These are phyloP conservation scores for Lepas anatifera DNA, from an alignment of 2,888 invertebrate species.

Conservation along the genomic window DNA sequence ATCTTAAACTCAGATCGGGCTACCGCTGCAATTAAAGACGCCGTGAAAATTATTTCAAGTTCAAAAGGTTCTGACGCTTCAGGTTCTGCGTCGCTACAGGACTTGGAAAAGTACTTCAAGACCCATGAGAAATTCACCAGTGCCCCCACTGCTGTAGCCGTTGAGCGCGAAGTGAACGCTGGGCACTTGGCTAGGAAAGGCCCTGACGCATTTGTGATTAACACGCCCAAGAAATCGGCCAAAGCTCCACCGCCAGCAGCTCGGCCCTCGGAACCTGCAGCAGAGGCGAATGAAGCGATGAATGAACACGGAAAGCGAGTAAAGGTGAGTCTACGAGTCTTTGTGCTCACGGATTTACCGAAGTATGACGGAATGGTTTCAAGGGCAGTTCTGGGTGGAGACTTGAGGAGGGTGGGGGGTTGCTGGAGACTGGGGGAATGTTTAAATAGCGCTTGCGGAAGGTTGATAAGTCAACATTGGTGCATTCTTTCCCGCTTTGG, in stretches of 20 bases:
- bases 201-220: background rate
- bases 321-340: slow-evolving; percentile 33
- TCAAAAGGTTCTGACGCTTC: slow-evolving; percentile 50
- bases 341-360: too few species aligned
- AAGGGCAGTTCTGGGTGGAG: too few species aligned
- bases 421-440: too few species aligned
- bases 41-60: slow-evolving; percentile 45
- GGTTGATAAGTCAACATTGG: too few species aligned
- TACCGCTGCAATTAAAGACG: slow-evolving; percentile 51
- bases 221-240: background rate
- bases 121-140: slow-evolving; percentile 45
- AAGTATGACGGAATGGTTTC: too few species aligned
- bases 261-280: background rate
- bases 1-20: slow-evolving; percentile 37
- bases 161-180: slow-evolving; percentile 54
- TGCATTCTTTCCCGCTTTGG: too few species aligned
- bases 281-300: slow-evolving; percentile 17
- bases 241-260: background rate
- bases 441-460: too few species aligned
- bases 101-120: slow-evolving; percentile 51
- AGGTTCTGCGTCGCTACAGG: slow-evolving; percentile 55
- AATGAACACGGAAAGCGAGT: slow-evolving; percentile 31
- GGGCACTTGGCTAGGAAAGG: slow-evolving; percentile 46
- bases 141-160: slow-evolving; percentile 46
- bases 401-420: too few species aligned